Evolutionary conservation across 2,797 vertebrate species (phyloP).

Genomic region (Falco concolor): DNA sequence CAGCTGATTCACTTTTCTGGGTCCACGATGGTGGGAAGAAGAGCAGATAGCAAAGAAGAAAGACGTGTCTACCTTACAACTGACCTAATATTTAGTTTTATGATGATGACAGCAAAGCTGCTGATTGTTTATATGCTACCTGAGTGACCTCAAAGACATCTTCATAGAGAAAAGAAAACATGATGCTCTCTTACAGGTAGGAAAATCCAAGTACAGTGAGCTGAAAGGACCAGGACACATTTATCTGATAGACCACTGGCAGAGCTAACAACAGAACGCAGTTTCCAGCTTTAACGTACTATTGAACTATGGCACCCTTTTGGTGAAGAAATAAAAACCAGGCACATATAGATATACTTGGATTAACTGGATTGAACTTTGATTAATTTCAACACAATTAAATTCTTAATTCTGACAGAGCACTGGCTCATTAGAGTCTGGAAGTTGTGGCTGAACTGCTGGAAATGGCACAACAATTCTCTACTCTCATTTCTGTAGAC

Average conservation of each 20-base stretch:
- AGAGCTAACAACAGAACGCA: neutral
- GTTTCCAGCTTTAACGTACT: neutral
- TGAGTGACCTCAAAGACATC: neutral
- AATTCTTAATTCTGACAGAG: neutral
- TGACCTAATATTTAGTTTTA: neutral
- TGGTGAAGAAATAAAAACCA: neutral
- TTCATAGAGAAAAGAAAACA: neutral
- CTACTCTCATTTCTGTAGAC: neutral
- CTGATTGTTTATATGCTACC: neutral
- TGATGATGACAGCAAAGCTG: neutral
- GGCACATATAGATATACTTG: neutral
- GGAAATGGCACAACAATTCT: neutral
- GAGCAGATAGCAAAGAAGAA: neutral
- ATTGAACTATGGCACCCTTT: neutral
- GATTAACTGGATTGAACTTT: neutral
- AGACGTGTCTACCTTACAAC: neutral
- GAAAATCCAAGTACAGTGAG: neutral
- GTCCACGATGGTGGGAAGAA: neutral
- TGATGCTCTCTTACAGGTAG: neutral
- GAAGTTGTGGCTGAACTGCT: neutral
- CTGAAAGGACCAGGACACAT: neutral
- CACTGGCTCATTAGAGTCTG: neutral
- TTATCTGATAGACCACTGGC: neutral
- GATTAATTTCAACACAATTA: neutral
- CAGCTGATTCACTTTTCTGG: neutral